Evolutionary conservation across 2,888 invertebrate genomes (phyloP).

Genomic region (Eupithecia subumbrata): DNA sequence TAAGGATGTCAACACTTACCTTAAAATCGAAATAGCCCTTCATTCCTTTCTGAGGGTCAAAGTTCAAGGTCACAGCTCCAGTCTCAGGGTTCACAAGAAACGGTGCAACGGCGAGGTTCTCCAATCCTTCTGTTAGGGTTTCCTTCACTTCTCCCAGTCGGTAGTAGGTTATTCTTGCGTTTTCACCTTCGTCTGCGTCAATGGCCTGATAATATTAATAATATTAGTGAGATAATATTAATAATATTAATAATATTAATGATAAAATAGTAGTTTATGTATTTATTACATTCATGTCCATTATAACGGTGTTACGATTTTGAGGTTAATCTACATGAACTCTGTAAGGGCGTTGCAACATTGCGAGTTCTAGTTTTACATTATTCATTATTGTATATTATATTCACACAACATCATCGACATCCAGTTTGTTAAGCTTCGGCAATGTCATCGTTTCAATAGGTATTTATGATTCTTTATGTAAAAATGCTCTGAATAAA

Average conservation of each 20-base stretch:
- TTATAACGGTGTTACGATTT: too few species aligned
- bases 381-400: too few species aligned
- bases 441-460: too few species aligned
- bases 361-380: too few species aligned
- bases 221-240: slow-evolving; percentile 18
- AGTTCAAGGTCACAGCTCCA: slow-evolving; percentile 94
- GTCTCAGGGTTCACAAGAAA: slow-evolving; percentile 93
- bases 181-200: slow-evolving; percentile 90
- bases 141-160: slow-evolving; percentile 91
- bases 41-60: slow-evolving; percentile 98
- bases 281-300: too few species aligned
- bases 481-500: too few species aligned
- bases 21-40: slow-evolving; percentile 98
- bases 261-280: not conserved
- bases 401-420: too few species aligned
- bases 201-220: slow-evolving; percentile 81
- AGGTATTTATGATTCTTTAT: too few species aligned
- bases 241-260: slow-evolving; percentile 23
- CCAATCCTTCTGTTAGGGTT: slow-evolving; percentile 93
- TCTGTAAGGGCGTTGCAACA: too few species aligned
- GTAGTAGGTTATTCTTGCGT: slow-evolving; percentile 90
- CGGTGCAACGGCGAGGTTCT: slow-evolving; percentile 90
- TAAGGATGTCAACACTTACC: slow-evolving; percentile 68
- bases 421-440: too few species aligned
- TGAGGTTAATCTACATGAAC: too few species aligned